phyloP scores from a whole-genome alignment of 92 coral and sea anemone species.

The Phenganax stokvisi region DNA sequence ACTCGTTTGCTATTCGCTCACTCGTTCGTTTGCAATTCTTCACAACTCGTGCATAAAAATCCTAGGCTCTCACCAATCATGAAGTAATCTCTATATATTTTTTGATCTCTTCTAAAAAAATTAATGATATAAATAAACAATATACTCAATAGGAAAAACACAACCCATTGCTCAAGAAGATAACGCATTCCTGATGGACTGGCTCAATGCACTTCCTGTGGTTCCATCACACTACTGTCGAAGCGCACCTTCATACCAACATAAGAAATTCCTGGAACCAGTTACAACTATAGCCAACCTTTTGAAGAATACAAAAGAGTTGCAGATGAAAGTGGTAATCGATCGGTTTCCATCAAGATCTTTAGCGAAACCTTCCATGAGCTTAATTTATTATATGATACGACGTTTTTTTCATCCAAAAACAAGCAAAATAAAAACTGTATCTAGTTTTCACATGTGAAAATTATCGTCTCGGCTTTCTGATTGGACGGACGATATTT shows the following conservation, averaged over 20 bases:
- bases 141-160: neutral
- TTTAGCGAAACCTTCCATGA: slow-evolving; percentile 5
- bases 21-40: too few species aligned
- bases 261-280: neutral
- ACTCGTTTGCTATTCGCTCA: too few species aligned
- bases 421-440: too few species aligned
- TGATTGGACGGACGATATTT: too few species aligned
- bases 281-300: neutral
- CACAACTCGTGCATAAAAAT: too few species aligned
- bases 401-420: too few species aligned
- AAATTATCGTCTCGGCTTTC: too few species aligned
- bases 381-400: neutral
- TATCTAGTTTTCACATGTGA: too few species aligned
- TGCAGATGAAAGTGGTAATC: neutral
- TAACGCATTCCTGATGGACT: neutral
- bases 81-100: neutral
- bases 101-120: too few species aligned
- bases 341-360: neutral
- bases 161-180: neutral
- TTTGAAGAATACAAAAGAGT: neutral
- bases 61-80: too few species aligned
- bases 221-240: slow-evolving; percentile 38
- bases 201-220: slow-evolving; percentile 7
- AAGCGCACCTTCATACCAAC: neutral
- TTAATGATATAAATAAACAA: too few species aligned